Evolutionary conservation across 2,797 vertebrate genomes (phyloP), one percentile per base, ranked within the genome.

Genomic region (Pogoniulus pusillus): DNA sequence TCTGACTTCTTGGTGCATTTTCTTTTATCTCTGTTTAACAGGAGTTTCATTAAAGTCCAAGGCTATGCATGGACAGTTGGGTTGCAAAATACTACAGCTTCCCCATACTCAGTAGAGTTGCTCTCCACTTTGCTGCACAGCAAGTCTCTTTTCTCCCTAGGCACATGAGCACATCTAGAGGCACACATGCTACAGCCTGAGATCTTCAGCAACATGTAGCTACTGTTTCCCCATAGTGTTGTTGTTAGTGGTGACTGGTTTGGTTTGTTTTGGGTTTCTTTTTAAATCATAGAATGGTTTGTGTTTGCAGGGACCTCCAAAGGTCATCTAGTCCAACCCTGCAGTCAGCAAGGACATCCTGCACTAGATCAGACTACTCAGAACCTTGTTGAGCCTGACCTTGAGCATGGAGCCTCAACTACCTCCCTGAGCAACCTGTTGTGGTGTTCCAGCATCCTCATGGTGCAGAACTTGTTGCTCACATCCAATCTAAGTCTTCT

Each of bases 141-240:
- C 26, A 19, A 9, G 6, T 19, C 30, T 57, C 12, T 23, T 24
- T 43, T 30, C 16, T 79, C n/a, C 7, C 55, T 10, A 27, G 22
- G 18, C 30, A 13, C 13, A 3, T 7, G 19, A 19, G 7, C n/a
- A 15, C 3, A 1, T 2, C 24, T 6, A 16, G 17, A 45, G 63
- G 60, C 55, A 11, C 5, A 19, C 0, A 22, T 20, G 2, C 10
- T 49, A 35, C 80, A 68, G 55, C 27, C 15, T 7, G 6, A 53
- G 35, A 8, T 29, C 65, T 32, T 53, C 17, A 62, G 34, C 30
- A 49, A 29, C 0, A 1, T 23, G 47, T 6, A 77, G 45, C 66
- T 66, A 32, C 37, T 65, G 37, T 59, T 47, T 39, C 8, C 2
- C 70, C 30, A 4, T n/a, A 12, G 34, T 41, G 51, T 18, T 35